These are phyloP conservation scores for Neofelis nebulosa DNA, from an alignment of 2,113 vertebrate genomes.

Conservation along the genomic window DNA sequence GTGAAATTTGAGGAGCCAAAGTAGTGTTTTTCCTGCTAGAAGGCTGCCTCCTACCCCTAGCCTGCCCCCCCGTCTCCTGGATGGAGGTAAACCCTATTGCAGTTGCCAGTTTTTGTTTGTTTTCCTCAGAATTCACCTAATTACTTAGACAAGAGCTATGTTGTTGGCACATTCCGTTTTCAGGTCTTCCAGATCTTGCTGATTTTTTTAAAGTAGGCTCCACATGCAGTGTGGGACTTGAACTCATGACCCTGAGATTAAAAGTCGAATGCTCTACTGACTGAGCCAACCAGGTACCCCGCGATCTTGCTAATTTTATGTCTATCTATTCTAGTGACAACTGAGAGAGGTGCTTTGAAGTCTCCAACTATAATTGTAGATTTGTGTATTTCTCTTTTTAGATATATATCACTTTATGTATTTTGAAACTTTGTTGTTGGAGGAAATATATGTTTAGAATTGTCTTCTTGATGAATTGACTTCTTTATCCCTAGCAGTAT, in stretches of 20 bases:
- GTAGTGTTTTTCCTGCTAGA: background rate
- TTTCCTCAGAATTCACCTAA: background rate
- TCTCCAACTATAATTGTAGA: background rate
- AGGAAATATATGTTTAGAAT: background rate
- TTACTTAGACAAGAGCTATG: background rate
- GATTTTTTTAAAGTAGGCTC: background rate
- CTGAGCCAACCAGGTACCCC: background rate
- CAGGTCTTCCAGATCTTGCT: background rate
- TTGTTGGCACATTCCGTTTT: background rate
- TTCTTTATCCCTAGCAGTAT: background rate
- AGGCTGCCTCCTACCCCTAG: background rate
- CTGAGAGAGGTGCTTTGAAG: background rate
- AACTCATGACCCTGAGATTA: background rate
- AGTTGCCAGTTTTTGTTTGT: background rate
- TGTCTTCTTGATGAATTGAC: background rate
- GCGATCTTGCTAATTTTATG: background rate
- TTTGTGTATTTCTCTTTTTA: constrained; percentile 15
- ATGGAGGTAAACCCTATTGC: background rate
- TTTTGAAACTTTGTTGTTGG: constrained; percentile 19
- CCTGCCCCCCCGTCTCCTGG: background rate
- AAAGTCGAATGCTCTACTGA: background rate
- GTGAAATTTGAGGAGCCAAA: constrained; percentile 4
- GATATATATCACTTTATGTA: background rate
- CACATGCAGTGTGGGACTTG: background rate
- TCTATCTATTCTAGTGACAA: background rate